phyloP scores from a whole-genome alignment of 2,113 vertebrate genomes.

The Xenotilapia caudafasciata region DNA sequence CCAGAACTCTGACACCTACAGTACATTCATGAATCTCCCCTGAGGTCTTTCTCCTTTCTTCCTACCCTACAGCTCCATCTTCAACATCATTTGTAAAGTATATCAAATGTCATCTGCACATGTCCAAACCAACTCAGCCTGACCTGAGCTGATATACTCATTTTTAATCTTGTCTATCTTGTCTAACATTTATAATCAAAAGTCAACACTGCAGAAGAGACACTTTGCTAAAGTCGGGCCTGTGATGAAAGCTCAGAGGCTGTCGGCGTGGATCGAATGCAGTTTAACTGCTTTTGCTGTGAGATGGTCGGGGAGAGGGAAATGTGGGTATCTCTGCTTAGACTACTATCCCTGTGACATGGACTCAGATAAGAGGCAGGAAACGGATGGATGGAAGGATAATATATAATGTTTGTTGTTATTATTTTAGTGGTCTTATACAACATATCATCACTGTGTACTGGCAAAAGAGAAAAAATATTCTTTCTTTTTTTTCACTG shows the following conservation, averaged over 20 bases:
- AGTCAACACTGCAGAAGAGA: background rate
- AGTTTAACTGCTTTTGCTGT: background rate
- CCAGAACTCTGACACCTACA: background rate
- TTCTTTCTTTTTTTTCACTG: background rate
- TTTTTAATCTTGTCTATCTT: background rate
- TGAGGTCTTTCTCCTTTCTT: background rate
- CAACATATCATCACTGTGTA: background rate
- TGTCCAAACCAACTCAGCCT: background rate
- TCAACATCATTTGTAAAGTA: background rate
- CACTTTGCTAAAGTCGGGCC: background rate
- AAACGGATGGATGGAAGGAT: background rate
- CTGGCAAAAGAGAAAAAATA: background rate
- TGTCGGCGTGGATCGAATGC: fast-evolving
- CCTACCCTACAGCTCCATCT: background rate
- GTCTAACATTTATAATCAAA: background rate
- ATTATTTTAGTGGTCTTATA: background rate
- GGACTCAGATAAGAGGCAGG: background rate
- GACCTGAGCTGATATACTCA: background rate
- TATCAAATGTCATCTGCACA: background rate
- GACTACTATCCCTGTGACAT: background rate
- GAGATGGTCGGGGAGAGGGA: background rate
- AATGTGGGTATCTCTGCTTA: background rate
- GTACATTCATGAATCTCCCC: background rate
- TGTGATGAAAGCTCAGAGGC: background rate
- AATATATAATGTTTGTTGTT: background rate